These are phyloP conservation scores for Halichondria panicea DNA, from an alignment of 37 sponge, comb jelly and placozoan species.

Conservation along the genomic window DNA sequence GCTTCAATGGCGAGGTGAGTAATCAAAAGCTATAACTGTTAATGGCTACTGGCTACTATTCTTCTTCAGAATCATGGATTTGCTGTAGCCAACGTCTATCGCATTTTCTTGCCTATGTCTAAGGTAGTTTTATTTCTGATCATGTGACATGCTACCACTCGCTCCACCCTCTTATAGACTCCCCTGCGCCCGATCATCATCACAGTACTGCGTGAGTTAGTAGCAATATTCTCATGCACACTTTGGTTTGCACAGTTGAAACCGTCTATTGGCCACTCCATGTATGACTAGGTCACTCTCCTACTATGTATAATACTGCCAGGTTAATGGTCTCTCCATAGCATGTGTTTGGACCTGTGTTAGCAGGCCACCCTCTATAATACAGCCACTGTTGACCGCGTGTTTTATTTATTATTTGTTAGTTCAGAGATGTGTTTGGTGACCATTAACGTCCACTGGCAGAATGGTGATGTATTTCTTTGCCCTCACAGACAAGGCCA, in stretches of 20 bases:
- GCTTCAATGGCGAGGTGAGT: slow-evolving; percentile 74
- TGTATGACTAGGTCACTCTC: too few relatives aligned
- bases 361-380: too few relatives aligned
- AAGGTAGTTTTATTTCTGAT: slow-evolving; percentile 28
- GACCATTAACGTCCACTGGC: too few relatives aligned
- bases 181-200: slow-evolving; percentile 25
- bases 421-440: too few relatives aligned
- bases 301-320: background rate
- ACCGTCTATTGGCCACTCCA: too few relatives aligned
- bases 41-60: background rate
- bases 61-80: slow-evolving; percentile 64
- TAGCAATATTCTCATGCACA: background rate
- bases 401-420: too few relatives aligned
- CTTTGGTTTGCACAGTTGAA: too few relatives aligned
- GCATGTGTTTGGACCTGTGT: background rate
- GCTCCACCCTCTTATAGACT: background rate
- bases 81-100: slow-evolving; percentile 43
- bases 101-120: slow-evolving; percentile 57
- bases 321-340: background rate
- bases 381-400: too few relatives aligned
- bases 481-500: slow-evolving; percentile 51
- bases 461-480: background rate
- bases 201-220: slow-evolving; percentile 49
- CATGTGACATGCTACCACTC: background rate
- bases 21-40: background rate